A percentile compares a stretch with the other conserved stretches of the same genome.
Conservation (phyloP, 2,113 vertebrate species). For the Calonectris borealis region DNA sequence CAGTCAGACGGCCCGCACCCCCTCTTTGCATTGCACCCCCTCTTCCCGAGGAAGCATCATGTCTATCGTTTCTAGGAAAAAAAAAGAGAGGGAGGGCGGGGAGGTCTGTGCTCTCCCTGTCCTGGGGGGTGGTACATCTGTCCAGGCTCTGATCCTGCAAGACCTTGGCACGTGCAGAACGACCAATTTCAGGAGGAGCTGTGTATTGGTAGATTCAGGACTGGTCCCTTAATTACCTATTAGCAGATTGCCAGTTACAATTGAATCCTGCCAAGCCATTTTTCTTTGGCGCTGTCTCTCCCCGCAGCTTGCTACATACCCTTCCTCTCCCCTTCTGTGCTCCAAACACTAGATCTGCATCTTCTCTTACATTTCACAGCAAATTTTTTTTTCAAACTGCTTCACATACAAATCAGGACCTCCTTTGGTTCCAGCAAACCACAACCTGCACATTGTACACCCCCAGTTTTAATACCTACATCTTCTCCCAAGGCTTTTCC, state of each 20-base stretch:
- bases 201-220: background rate
- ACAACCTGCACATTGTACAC: background rate
- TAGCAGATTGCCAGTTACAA: background rate
- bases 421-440: background rate
- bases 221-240: background rate
- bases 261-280: background rate
- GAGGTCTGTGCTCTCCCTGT: background rate
- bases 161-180: background rate
- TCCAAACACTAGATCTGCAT: background rate
- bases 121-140: background rate
- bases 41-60: background rate
- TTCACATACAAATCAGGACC: background rate
- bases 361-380: background rate
- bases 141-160: background rate
- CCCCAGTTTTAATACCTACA: background rate
- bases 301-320: background rate
- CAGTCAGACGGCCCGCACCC: background rate
- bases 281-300: background rate
- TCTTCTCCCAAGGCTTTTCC: background rate
- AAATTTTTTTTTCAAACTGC: background rate
- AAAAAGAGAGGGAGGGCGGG: rapidly evolving
- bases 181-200: background rate
- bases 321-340: background rate
- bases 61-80: background rate
- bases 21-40: background rate